Percentiles rank a stretch among this genome's conserved stretches.
Conservation (phyloP, 2,113 vertebrate species). For the Pelusios castaneus region DNA sequence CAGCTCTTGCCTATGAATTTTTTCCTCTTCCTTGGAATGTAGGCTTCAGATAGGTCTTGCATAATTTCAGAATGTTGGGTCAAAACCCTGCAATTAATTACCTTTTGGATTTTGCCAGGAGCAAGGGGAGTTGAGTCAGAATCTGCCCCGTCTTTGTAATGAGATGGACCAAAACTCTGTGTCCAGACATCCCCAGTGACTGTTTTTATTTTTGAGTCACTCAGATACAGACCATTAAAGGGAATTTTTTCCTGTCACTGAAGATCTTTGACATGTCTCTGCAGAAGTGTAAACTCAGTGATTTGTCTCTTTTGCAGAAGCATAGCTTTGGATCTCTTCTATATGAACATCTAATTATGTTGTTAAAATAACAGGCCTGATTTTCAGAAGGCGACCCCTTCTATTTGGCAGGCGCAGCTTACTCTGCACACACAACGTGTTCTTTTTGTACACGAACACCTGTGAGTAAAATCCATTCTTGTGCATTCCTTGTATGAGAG, state of each 20-base stretch:
- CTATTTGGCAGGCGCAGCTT: not conserved
- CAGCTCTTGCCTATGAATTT: no score
- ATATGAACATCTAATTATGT: not conserved
- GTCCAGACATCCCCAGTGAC: not conserved
- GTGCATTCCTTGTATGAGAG: not conserved
- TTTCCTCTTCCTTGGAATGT: no score
- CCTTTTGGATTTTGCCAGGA: not conserved
- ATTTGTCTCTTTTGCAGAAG: not conserved
- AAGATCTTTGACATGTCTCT: not conserved
- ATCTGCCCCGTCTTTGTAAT: not conserved
- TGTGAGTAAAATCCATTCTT: not conserved
- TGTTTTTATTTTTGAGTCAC: not conserved
- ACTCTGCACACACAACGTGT: no score
- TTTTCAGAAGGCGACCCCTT: not conserved
- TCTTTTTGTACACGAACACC: not conserved
- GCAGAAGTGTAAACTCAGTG: not conserved
- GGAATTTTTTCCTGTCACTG: not conserved
- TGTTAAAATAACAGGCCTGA: not conserved
- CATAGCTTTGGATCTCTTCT: not conserved
- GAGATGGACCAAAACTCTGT: not conserved
- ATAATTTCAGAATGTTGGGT: not conserved
- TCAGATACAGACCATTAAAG: not conserved
- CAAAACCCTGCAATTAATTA: not conserved
- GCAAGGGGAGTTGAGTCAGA: not conserved
- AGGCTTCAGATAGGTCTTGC: no score